Percentiles rank a stretch among this genome's conserved stretches.
Conservation (phyloP, 2,113 vertebrate species). For the Lonchura striata region DNA sequence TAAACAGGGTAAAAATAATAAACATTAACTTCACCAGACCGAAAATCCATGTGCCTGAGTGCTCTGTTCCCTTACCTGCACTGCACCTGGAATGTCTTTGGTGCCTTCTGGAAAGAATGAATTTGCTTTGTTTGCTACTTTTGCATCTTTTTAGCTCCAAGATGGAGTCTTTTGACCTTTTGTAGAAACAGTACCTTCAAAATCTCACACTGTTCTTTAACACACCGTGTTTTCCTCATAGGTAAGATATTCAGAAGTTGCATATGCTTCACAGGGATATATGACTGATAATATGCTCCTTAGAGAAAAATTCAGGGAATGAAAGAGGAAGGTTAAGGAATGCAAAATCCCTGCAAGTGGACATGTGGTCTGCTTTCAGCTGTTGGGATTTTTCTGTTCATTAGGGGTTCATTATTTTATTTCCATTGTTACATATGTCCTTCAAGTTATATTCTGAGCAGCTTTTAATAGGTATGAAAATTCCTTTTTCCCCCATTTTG, state of each 20-base stretch:
- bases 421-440: neutral
- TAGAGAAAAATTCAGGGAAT: neutral
- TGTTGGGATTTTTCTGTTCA: neutral
- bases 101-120: neutral
- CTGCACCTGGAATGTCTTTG: neutral
- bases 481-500: neutral
- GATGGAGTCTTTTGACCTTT: neutral
- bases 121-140: neutral
- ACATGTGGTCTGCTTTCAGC: neutral
- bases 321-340: neutral
- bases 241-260: neutral
- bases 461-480: neutral
- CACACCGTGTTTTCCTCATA: accelerated
- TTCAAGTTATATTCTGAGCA: neutral
- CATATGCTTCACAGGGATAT: neutral
- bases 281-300: neutral
- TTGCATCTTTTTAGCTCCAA: neutral
- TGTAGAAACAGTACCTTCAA: neutral
- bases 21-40: neutral
- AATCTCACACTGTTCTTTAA: neutral
- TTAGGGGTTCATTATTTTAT: neutral
- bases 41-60: neutral
- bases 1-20: neutral
- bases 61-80: neutral
- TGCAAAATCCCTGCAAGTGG: neutral